Evolutionary conservation across 2,797 vertebrate genomes (phyloP), one percentile per base, ranked within the genome.

Genomic region (Fistularia tabacaria): DNA sequence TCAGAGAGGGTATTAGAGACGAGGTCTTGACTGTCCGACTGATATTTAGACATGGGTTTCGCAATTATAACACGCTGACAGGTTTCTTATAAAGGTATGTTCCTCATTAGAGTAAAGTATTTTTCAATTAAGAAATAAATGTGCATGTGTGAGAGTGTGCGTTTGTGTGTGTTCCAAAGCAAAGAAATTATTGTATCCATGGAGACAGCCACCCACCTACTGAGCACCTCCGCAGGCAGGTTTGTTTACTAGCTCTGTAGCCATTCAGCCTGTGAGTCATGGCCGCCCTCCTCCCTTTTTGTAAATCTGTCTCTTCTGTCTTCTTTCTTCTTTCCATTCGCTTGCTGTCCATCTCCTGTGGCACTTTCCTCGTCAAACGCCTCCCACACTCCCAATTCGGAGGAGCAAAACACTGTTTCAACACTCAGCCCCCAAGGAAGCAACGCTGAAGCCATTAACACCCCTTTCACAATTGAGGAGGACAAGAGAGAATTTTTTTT

Each of bases 201-300:
- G 81, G 77, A 54, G 36, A 88, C 84, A 3, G 49, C 42, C 10
- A 51, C 41, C 59, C 70, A 38, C 73, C 80, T 54, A 76, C 62
- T 14, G 43, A 66, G 66, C 49, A 59, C 67, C 67, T 81, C 73
- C 52, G 53, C 67, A 46, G 43, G 38, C 62, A 59, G 64, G 46
- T 75, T 74, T 88, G 76, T 88, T 87, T 84, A 74, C 56, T 62
- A 63, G 59, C 44, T 38, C 1, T 7, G 50, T 51, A 38, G 51
- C 42, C 39, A 10, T 39, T 53, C 67, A 14, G 46, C 38, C 52
- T 12, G 41, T 88, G 85, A 88, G 71, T 89, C 89, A 89, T 58
- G 38, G 40, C 56, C 45, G 50, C 53, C 51, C 46, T 14, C 38
- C 45, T 37, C 38, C 46, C 46, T 14, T 54, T 25, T 0, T 39